Evolutionary conservation across 2,888 invertebrate genomes (phyloP).

Genomic region (Laspeyria flexula): DNA sequence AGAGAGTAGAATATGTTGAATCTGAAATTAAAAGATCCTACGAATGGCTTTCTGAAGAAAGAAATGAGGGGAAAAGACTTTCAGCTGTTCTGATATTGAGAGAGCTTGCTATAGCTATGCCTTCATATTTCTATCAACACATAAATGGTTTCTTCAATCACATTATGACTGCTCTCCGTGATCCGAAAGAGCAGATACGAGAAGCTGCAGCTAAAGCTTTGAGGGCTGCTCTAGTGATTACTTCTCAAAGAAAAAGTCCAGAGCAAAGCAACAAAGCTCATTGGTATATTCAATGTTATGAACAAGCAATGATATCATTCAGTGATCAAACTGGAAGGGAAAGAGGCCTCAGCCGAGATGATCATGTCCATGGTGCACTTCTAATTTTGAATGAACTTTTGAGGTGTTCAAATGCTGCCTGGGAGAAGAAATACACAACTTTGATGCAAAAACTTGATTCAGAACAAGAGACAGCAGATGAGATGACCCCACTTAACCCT

Average conservation of each 20-base stretch:
- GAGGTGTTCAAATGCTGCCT: conserved; percentile 94
- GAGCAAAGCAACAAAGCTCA: conserved; percentile 94
- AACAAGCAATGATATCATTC: conserved; percentile 93
- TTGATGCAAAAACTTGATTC: conserved; percentile 88
- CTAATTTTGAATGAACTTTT: conserved; percentile 97
- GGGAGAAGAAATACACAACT: conserved; percentile 92
- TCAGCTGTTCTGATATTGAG: conserved; percentile 96
- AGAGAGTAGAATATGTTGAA: conserved; percentile 97
- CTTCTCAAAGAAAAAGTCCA: conserved; percentile 96
- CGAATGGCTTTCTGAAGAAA: conserved; percentile 96
- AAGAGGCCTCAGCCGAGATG: conserved; percentile 93
- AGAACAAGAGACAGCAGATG: conserved; percentile 78
- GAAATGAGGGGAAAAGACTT: conserved; percentile 95
- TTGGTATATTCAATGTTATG: conserved; percentile 97
- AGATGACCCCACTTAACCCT: conserved; percentile 82
- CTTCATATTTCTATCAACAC: conserved; percentile 98
- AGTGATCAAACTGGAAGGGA: conserved; percentile 84
- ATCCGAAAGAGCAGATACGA: conserved; percentile 95
- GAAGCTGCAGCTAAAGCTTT: conserved; percentile 97
- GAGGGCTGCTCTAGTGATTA: conserved; percentile 96
- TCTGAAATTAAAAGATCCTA: conserved; percentile 97
- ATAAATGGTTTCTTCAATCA: conserved; percentile 96
- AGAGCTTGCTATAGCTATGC: conserved; percentile 98
- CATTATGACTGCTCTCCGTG: conserved; percentile 95
- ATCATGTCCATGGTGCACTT: conserved; percentile 96